Base-by-base conservation (phyloP, 2,113 vertebrate genomes). In the Baryphthengus martii region DNA sequence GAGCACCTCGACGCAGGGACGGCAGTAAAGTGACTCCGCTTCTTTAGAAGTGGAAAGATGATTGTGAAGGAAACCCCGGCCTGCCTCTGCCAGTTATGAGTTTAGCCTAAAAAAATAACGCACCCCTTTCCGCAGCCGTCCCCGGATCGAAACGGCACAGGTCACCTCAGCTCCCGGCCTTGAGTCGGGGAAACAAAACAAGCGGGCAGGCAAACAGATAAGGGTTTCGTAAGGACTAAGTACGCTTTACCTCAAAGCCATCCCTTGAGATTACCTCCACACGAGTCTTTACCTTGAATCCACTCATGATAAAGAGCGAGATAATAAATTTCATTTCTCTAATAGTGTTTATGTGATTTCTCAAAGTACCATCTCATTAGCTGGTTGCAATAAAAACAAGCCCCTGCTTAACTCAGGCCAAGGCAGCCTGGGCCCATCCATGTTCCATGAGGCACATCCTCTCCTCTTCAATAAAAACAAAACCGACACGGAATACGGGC, bases 271-370 rank as follows among this genome's bases (percentile, higher is more conserved):
- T 97, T 94, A 96, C 94, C 95, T 95, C 82, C 35, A 29, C 25
- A 89, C 0, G 7, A 87, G 66, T 40, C 88, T 91, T 96, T 72
- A 89, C 89, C 95, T 94, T 86, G 39, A 90, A 62, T 71, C 79
- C 85, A 92, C 93, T 93, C 87, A 82, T 95, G 95, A 97, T 96
- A 65, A 96, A 88, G 71, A 89, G 85, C 20, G 39, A 94, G 97
- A 96, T 97, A 97, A 97, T 31, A 91, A 91, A 89, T 75, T 92
- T 96, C 77, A 97, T 97, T 96, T 97, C 90, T 96, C 95, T 97
- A 96, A 96, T 96, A 95, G 96, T 50, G 93, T 85, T 96, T 95
- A 96, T 82, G 66, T 76, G 90, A 93, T 91, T 89, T 63, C 56
- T 73, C 77, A n/a, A 91, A 95, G 92, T 47, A 73, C 85, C 84